Evolutionary conservation across 2,888 invertebrate genomes (phyloP), one percentile per base, ranked within the genome.

Genomic region (Hemithea aestivaria): DNA sequence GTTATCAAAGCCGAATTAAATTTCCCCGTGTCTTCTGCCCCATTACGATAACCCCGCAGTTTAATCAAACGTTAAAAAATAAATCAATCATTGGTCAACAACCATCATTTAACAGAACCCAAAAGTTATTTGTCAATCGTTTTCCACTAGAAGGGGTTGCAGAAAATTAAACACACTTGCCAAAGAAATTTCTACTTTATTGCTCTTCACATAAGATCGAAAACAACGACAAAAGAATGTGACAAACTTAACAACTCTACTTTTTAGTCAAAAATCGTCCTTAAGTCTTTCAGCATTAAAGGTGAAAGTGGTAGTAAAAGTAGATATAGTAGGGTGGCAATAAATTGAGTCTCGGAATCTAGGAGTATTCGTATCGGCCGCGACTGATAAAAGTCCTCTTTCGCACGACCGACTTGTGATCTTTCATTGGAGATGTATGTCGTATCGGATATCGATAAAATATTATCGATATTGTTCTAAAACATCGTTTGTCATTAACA

Each of bases 371-470:
- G 73, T 79, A 79, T 81, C 79, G 78, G 73, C 70, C 67, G 72
- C 71, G 68, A 73, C 76, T 72, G 80, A 81, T 80, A 82, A 80
- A 80, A 76, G 75, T 80, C 72, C 72, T 75, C 73, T 73, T 76
- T 73, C 60, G 73, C 68, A 69, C 70, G 69, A 68, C 62, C 67
- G 68, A 63, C 70, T 71, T 69, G 69, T 65, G 73, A 74, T 71
- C 68, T 66, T 56, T 59, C 45, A 21, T 33, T 65, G 70, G 78
- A 53, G 72, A 51, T 61, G 75, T 48, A 7, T 7, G 20, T 24
- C 8, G 31, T 32, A n/a, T 16, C 16, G 37, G 7, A 32, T 56
- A 45, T 65, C 59, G 62, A 63, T 61, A 45, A 32, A 9, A 29
- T 6, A 6, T 21, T 9, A 16, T 11, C 34, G 27, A 35, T 27